Base-by-base conservation (phyloP, 2,797 vertebrate genomes). In the Centroberyx gerrardi region DNA sequence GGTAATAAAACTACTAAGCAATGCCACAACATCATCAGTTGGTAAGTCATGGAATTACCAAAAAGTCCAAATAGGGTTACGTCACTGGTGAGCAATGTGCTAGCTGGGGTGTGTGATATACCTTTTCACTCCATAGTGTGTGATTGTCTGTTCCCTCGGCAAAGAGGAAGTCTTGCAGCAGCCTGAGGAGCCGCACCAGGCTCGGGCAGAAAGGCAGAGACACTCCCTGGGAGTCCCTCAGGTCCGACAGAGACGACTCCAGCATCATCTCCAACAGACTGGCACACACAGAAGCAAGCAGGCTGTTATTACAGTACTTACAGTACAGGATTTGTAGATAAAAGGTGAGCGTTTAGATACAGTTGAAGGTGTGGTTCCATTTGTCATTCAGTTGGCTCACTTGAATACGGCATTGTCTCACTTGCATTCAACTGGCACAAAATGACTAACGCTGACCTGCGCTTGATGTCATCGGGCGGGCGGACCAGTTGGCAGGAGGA, bases 241-340 rank as follows among this genome's bases (percentile, higher is more conserved):
- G 90, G 87, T 99, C 98, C 0, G 96, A 97, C 88, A 98, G 80
- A 0, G 97, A 97, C 0, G 97, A 99, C 89, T 99, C 98, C 94
- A 99, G 88, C 98, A 99, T 99, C 97, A 99, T 97, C 95, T 99
- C 98, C 93, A 99, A 87, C 64, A 99, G 93, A 92, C 98, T 99
- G 81, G 14, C 22, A 72, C 8, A 85, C 51, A 82, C 17, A 74
- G 18, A 38, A 13, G 38, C 3, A 82, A 76, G 59, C 13, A 55
- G 5, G 68, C 9, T 60, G 7, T 68, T 15, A 71, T 59, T 14
- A 49, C 6, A n/a, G 61, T 10, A 7, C 13, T 59, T 14, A 49
- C 6, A n/a, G 61, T 29, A 27, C n/a, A 54, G 27, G 12, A 76
- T 33, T 60, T 33, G 44, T 2, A 40, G 2, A 70, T 18, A 65